Evolutionary conservation across 2,888 invertebrate genomes (phyloP), one percentile per base, ranked within the genome.

Genomic region (Neoitamus cyanurus): DNA sequence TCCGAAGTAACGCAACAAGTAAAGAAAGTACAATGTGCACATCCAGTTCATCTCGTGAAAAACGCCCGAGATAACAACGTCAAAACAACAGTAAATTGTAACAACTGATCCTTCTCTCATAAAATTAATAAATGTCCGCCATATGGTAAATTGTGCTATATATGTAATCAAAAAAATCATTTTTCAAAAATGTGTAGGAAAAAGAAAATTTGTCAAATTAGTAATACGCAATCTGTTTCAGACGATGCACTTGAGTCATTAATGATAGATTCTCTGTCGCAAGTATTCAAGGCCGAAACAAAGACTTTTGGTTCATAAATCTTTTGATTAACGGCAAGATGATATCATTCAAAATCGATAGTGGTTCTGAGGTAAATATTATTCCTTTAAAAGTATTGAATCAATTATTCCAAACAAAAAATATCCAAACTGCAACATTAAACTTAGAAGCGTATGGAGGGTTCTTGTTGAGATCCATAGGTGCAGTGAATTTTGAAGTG

Each of bases 21-120:
- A 0, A n/a, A 85, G 30, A 46, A 83, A 46, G 73, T 84, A 77
- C 84, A 84, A 69, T n/a, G 30, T 11, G 7, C 72, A n/a, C 72
- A 72, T 25, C 6, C 31, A 72, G 72, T 72, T 30, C 72, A 72
- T 72, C 30, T 2, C 58, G 58, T 15, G n/a, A 3, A 9, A 58
- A 58, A 15, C 20, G 1, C 15, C 9, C n/a, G 13, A 2, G 58
- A n/a, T n/a, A n/a, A 58, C 11, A 13, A 58, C 7, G 11, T 0
- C 6, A 9, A 11, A 72, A 1, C 31, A 7, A 1, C n/a, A 13
- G 31, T n/a, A 30, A 31, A 31, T 0, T 72, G 72, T 0, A 31
- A 30, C 11, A 72, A 72, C 0, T 72, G 72, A 5, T 30, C 72
- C 11, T 30, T 72, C n/a, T 28, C 72, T 2, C 72, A 72, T 13